Evolutionary conservation across 1,140 invertebrate genomes (phyloP), one percentile per base, ranked within the genome.

Genomic region (Zaprionus gabonicus): DNA sequence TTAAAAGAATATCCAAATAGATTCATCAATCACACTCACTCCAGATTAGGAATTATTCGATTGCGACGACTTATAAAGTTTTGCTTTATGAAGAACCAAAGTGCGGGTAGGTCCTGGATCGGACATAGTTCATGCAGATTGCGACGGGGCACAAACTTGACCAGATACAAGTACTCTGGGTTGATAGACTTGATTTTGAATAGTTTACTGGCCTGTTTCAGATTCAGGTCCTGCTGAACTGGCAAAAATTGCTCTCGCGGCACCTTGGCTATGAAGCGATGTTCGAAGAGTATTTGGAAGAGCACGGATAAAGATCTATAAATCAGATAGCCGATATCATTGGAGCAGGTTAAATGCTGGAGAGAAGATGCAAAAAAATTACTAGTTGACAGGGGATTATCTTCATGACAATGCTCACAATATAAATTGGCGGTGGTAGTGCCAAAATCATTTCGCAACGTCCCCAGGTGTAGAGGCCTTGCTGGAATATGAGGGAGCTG

Each of bases 21-120:
- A 51, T 28, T 31, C 27, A 31, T n/a, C 1, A n/a, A 17, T 46
- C 3, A 17, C 17, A 85, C 94, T 93, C 80, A 95, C 94, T 95
- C 95, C 56, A 95, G 79, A 86, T 94, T 93, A 20, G 95, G 94
- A 81, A 95, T 95, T 15, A 95, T 93, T 70, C 93, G 92, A 71
- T 94, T 94, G 13, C 93, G 93, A 36, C 94, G 94, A 58, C 94
- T 94, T 23, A 94, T 92, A 76, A 94, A 93, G 77, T 95, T 94
- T 44, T 94, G 94, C 71, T 94, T 94, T 27, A 95, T 94, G 75
- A 95, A 95, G 80, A 94, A 95, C 94, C 94, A 95, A 1, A 95
- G 81, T 3, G 94, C 91, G 20, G 93, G 93, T 38, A 95, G 71
- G 77, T 95, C 93, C 44, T 93, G 93, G 1, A 92, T 63, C 13